phyloP scores from a whole-genome alignment of 2,888 invertebrate genomes.

The Stomorhina lunata region DNA sequence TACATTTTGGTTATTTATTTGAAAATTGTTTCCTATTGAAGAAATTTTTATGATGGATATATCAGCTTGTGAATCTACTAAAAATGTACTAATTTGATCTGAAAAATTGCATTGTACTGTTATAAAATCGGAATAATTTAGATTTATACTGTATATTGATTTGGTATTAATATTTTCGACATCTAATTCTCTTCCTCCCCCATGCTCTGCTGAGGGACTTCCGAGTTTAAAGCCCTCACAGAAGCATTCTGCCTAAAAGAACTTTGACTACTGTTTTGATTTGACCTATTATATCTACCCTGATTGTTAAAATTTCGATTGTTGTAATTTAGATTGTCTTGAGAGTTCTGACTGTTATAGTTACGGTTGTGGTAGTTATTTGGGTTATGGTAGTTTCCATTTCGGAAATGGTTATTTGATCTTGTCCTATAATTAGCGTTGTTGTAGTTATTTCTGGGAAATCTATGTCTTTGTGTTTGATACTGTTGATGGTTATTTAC shows the following conservation, averaged over 20 bases:
- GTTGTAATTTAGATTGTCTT: too few relatives aligned
- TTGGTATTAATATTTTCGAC: background rate
- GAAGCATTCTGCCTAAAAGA: background rate
- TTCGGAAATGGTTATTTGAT: too few relatives aligned
- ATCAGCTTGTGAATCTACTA: slow-evolving; percentile 1
- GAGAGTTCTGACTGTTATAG: too few relatives aligned
- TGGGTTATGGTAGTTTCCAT: background rate
- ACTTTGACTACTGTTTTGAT: too few relatives aligned
- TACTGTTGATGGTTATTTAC: background rate
- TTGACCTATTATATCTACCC: too few relatives aligned
- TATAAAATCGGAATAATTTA: slow-evolving; percentile 32
- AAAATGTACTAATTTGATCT: background rate
- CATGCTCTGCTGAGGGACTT: slow-evolving; percentile 13
- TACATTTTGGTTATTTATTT: background rate
- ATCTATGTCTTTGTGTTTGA: background rate
- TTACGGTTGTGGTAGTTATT: background rate
- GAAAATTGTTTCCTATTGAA: background rate
- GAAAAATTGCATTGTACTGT: background rate
- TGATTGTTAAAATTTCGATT: too few relatives aligned
- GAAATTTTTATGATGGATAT: slow-evolving; percentile 16
- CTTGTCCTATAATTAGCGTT: too few relatives aligned
- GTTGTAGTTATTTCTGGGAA: too few relatives aligned
- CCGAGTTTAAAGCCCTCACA: background rate
- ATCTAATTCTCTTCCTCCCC: background rate
- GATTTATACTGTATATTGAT: slow-evolving; percentile 9